phyloP scores from a whole-genome alignment of 2,888 invertebrate genomes.

The Himalopsyche japonica region DNA sequence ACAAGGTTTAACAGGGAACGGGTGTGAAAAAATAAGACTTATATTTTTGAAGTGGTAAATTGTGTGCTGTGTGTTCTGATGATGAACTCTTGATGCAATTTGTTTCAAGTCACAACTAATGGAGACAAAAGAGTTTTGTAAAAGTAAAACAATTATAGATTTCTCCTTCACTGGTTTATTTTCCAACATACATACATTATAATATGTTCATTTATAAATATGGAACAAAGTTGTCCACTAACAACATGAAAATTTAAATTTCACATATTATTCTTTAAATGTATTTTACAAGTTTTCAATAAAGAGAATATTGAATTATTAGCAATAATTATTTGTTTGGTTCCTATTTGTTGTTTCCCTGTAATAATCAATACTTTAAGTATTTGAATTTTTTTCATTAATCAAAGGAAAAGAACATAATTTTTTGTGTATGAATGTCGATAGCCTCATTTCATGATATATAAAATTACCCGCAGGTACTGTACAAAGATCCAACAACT shows the following conservation, averaged over 20 bases:
- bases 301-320: background rate
- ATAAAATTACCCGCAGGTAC: background rate
- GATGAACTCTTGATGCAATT: too few species aligned
- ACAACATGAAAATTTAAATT: constrained; percentile 8
- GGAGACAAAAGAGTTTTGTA: too few species aligned
- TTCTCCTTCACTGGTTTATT: constrained; percentile 32
- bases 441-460: background rate
- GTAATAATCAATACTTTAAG: constrained; percentile 2
- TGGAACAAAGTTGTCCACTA: constrained; percentile 19
- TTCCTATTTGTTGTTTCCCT: constrained; percentile 26
- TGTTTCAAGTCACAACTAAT: too few species aligned
- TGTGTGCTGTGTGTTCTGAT: too few species aligned
- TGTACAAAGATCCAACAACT: constrained; percentile 24
- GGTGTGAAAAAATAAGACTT: too few species aligned
- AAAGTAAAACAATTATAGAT: background rate
- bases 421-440: background rate
- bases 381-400: background rate
- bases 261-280: background rate
- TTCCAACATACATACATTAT: constrained; percentile 19
- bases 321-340: constrained; percentile 16
- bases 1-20: too few species aligned
- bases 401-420: background rate
- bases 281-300: background rate
- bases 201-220: constrained; percentile 23
- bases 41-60: too few species aligned